Evolutionary conservation across 1,140 invertebrate genomes (phyloP).

Genomic region (Heliconius eleuchia): DNA sequence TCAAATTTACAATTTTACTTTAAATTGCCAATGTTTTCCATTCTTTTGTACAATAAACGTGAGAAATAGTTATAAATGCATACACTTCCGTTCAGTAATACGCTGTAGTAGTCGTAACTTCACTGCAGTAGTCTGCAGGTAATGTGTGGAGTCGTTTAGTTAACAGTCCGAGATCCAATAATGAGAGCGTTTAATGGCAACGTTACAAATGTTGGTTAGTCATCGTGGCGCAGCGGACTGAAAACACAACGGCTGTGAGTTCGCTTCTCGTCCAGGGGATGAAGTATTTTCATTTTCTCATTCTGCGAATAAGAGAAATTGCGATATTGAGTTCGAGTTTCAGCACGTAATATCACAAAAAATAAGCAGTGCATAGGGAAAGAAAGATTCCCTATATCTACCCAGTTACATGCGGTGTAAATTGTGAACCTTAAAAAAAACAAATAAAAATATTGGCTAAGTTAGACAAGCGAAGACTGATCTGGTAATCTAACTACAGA

Average conservation of each 20-base stretch:
- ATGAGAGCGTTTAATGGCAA: conserved; percentile 11
- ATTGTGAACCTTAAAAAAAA: too few species aligned
- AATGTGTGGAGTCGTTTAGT: conserved; percentile 11
- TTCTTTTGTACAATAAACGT: neutral
- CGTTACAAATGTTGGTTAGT: conserved; percentile 8
- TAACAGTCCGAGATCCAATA: conserved; percentile 13
- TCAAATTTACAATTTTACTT: neutral
- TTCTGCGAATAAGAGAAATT: too few species aligned
- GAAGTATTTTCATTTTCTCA: too few species aligned
- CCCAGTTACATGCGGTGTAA: too few species aligned
- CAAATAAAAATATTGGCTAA: neutral
- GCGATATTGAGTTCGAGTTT: too few species aligned
- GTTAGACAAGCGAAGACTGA: neutral
- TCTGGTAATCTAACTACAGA: neutral
- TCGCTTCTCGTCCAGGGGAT: too few species aligned
- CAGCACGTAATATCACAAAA: too few species aligned
- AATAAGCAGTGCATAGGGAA: too few species aligned
- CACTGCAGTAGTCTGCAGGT: conserved; percentile 4
- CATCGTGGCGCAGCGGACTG: too few species aligned
- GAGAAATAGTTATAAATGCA: conserved; percentile 1
- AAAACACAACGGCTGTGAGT: too few species aligned
- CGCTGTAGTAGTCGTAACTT: conserved; percentile 12
- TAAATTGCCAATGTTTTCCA: neutral
- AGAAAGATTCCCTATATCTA: too few species aligned
- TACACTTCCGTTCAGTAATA: neutral